A percentile compares a stretch with the other conserved stretches of the same genome.
Conservation (phyloP, 1,140 invertebrate genomes). For the Cotesia glomerata region DNA sequence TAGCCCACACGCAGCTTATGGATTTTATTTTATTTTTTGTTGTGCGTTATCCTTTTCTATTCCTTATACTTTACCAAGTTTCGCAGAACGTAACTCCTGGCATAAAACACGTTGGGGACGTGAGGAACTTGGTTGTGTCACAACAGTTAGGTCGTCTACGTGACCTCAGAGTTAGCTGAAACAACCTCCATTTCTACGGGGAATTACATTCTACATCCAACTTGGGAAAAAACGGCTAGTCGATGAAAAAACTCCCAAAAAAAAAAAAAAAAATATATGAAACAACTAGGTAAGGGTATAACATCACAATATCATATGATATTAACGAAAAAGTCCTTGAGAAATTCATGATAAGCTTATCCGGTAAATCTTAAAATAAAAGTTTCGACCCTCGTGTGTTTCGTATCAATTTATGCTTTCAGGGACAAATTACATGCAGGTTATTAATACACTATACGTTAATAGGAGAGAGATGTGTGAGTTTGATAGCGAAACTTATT, state of each 20-base stretch:
- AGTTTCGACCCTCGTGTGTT: background rate
- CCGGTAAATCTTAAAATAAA: background rate
- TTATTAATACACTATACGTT: no score
- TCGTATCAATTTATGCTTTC: no score
- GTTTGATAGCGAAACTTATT: no score
- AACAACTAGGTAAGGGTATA: slow-evolving; percentile 20
- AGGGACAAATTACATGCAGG: no score
- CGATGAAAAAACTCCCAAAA: slow-evolving; percentile 34
- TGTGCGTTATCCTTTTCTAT: slow-evolving; percentile 19
- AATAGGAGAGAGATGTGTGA: no score
- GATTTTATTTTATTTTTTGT: slow-evolving; percentile 35
- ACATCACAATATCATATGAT: background rate
- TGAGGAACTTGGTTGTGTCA: slow-evolving; percentile 37
- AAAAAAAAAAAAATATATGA: slow-evolving; percentile 17
- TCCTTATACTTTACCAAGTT: slow-evolving; percentile 39
- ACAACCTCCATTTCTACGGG: slow-evolving; percentile 50
- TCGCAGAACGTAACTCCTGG: slow-evolving; percentile 43
- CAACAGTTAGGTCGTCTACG: slow-evolving; percentile 52
- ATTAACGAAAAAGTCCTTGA: background rate
- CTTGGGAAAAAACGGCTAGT: slow-evolving; percentile 18
- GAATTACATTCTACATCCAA: slow-evolving; percentile 51
- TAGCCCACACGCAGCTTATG: slow-evolving; percentile 38
- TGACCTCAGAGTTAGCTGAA: slow-evolving; percentile 48
- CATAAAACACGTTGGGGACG: slow-evolving; percentile 40
- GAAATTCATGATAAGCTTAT: slow-evolving; percentile 3